phyloP scores from a whole-genome alignment of 92 coral and sea anemone species.

The Galaxea fascicularis region DNA sequence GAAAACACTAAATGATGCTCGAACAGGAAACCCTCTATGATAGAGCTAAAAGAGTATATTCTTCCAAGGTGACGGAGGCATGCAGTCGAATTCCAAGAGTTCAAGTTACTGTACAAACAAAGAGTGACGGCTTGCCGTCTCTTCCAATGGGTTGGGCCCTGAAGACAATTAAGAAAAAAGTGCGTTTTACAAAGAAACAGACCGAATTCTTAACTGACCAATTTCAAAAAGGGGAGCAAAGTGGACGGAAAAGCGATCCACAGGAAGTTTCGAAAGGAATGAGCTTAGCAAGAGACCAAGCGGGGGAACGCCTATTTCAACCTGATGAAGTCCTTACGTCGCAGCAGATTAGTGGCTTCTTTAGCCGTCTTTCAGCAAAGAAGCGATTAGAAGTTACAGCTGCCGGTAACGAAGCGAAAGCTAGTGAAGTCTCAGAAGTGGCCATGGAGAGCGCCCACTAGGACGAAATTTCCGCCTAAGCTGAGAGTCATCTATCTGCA shows the following conservation, averaged over 20 bases:
- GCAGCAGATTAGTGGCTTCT: conserved; percentile 46
- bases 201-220: conserved; percentile 41
- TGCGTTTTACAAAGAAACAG: no score
- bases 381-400: conserved; percentile 9
- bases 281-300: conserved; percentile 36
- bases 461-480: conserved; percentile 18
- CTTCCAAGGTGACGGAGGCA: conserved; percentile 35
- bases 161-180: conserved; percentile 43
- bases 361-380: conserved; percentile 59
- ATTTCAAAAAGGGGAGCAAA: conserved; percentile 41
- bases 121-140: no score
- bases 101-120: conserved; percentile 24
- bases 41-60: no score
- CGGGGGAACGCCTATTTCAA: conserved; percentile 37
- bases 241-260: conserved; percentile 41
- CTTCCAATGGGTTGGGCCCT: no score
- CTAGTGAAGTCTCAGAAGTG: background rate
- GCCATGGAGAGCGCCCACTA: background rate
- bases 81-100: conserved; percentile 31
- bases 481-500: conserved; percentile 4
- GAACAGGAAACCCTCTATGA: no score
- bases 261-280: conserved; percentile 41
- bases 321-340: conserved; percentile 43
- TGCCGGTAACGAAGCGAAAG: background rate
- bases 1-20: no score